Evolutionary conservation across 2,888 invertebrate species (phyloP).

Genomic region (Palloptera scutellata): DNA sequence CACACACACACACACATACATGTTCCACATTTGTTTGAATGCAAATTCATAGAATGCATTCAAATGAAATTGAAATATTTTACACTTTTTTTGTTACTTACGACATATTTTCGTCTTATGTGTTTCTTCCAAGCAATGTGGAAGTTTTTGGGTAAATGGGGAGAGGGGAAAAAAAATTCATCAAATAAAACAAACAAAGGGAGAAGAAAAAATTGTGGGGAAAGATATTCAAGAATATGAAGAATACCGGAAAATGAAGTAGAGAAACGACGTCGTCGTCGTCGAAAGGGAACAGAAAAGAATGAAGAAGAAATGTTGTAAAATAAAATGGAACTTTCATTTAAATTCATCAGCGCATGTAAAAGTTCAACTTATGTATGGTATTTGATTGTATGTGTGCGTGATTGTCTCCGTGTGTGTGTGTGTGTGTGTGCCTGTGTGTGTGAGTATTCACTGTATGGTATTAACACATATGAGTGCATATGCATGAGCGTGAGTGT

Average conservation of each 20-base stretch:
- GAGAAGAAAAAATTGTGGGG: not conserved
- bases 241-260: not conserved
- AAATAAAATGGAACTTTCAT: slow-evolving; percentile 17
- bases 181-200: not conserved
- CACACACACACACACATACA: slow-evolving; percentile 13
- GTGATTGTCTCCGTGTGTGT: not conserved
- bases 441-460: slow-evolving; percentile 11
- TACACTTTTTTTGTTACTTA: too few species aligned
- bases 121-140: too few species aligned
- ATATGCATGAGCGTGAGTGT: too few species aligned
- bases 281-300: not conserved
- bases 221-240: not conserved
- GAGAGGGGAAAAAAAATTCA: too few species aligned
- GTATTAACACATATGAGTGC: not conserved
- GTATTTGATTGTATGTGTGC: not conserved
- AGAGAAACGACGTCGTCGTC: too few species aligned
- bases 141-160: too few species aligned
- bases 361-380: slow-evolving; percentile 16
- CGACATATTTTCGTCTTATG: too few species aligned
- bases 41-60: slow-evolving; percentile 6
- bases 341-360: slow-evolving; percentile 26
- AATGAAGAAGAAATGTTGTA: not conserved
- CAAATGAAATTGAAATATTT: slow-evolving; percentile 2
- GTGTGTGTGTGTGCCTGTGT: not conserved
- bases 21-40: not conserved